Evolutionary conservation across 2,797 vertebrate genomes (phyloP).

Genomic region (Mycteria americana): DNA sequence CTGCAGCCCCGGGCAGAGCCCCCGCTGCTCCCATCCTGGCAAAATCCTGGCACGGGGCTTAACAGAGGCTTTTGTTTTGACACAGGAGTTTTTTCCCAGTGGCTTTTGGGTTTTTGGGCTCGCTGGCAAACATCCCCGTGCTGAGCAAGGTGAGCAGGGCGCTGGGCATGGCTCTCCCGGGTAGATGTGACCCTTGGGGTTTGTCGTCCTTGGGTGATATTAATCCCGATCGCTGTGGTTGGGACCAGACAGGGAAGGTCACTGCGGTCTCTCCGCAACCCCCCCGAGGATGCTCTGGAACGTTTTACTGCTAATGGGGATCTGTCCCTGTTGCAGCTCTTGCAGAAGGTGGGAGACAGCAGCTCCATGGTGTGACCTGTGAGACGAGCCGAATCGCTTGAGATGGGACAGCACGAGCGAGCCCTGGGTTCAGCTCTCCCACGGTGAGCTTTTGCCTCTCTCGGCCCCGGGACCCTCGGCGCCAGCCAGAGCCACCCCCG

Average conservation of each 20-base stretch:
- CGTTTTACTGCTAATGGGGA: neutral
- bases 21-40: neutral
- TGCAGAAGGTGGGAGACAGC: slow-evolving; percentile 76
- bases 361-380: slow-evolving; percentile 79
- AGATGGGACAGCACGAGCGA: rapidly evolving
- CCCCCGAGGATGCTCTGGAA: neutral
- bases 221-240: rapidly evolving
- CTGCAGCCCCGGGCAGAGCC: neutral
- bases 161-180: rapidly evolving
- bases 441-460: rapidly evolving
- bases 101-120: slow-evolving; percentile 81
- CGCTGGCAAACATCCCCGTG: slow-evolving; percentile 77
- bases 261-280: rapidly evolving
- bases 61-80: neutral
- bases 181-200: neutral
- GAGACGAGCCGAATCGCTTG: rapidly evolving
- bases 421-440: neutral
- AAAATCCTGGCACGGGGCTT: neutral
- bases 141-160: slow-evolving; percentile 77
- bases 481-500: neutral
- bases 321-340: slow-evolving; percentile 71
- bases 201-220: neutral
- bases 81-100: slow-evolving; percentile 86
- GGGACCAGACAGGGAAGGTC: neutral
- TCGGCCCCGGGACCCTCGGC: rapidly evolving